Percentiles rank a stretch among this genome's conserved stretches.
Evolutionary conservation across 2,888 invertebrate species (phyloP).

Genomic region (Dynastes maya): DNA sequence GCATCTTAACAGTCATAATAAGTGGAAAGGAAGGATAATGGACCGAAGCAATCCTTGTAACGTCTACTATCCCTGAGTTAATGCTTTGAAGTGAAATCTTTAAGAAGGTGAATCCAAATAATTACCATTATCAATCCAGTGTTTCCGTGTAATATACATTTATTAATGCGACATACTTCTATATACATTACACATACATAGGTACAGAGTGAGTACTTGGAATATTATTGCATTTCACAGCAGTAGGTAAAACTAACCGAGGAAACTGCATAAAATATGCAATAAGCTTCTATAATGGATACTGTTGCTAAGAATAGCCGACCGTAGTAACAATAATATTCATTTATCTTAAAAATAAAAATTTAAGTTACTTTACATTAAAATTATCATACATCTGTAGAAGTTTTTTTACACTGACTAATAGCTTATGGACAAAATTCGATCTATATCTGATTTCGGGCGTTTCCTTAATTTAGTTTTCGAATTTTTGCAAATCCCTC

Average conservation of each 20-base stretch:
- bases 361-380: no score
- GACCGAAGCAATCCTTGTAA: no score
- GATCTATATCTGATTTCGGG: neutral
- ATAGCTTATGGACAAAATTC: neutral
- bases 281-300: neutral
- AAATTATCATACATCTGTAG: no score
- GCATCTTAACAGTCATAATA: no score
- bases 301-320: neutral
- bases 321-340: neutral
- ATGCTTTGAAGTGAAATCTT: no score
- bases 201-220: neutral
- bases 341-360: no score
- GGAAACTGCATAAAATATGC: conserved; percentile 9
- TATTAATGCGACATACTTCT: conserved; percentile 5
- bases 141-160: conserved; percentile 23
- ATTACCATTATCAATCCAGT: neutral
- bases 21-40: no score
- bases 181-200: conserved; percentile 13
- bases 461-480: neutral
- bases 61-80: no score
- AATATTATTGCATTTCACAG: conserved; percentile 65
- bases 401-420: neutral
- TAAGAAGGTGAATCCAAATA: no score
- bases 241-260: conserved; percentile 58
- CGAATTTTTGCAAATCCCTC: neutral